Conservation (phyloP, 23 tunicate species). For the Styela plicata region DNA sequence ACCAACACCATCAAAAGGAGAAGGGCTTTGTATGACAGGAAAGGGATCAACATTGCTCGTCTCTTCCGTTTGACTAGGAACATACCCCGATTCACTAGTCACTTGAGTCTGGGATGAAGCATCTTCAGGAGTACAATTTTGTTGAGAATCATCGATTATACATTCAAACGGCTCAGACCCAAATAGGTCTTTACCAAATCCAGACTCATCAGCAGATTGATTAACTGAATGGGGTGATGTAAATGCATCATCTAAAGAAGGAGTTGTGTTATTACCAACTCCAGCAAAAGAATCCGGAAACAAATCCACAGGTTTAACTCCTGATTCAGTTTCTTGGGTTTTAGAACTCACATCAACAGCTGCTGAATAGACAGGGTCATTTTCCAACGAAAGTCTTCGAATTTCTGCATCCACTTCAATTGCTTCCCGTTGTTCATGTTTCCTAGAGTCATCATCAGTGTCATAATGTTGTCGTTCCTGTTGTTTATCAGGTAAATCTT, state of each 20-base stretch:
- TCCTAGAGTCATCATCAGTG: too few relatives aligned
- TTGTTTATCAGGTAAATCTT: too few relatives aligned
- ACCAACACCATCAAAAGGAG: background rate
- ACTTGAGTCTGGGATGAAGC: background rate
- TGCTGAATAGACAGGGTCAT: background rate
- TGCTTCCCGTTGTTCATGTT: too few relatives aligned
- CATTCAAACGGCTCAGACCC: conserved; percentile 9
- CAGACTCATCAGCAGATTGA: background rate
- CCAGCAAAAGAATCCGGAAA: background rate
- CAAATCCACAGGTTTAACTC: background rate
- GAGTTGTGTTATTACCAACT: background rate
- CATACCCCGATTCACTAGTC: background rate
- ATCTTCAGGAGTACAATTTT: background rate
- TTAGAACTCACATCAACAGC: background rate
- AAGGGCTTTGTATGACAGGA: background rate
- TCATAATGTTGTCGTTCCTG: too few relatives aligned
- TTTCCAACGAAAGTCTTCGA: background rate
- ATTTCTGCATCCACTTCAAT: background rate
- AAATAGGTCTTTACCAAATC: conserved; percentile 6
- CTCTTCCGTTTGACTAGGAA: background rate
- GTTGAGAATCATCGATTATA: background rate
- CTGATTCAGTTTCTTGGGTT: background rate
- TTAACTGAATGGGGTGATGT: background rate
- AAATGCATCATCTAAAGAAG: background rate
- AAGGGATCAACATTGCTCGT: background rate